phyloP scores from a whole-genome alignment of 2,113 vertebrate species.

The mouse (Mus musculus) region DNA sequence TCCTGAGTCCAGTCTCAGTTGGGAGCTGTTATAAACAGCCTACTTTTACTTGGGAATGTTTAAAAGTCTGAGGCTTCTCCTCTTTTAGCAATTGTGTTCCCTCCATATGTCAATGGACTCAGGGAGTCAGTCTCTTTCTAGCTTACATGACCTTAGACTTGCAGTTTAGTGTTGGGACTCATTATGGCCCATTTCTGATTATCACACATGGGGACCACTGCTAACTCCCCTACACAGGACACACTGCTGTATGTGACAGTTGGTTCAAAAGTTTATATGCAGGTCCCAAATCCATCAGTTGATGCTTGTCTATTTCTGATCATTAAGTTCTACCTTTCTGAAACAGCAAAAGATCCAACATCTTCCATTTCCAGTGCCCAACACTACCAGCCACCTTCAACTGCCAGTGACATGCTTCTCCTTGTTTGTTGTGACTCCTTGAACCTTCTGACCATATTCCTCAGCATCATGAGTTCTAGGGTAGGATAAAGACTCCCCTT shows the following conservation, averaged over 20 bases:
- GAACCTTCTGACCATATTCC: background rate
- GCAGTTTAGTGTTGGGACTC: too few species aligned
- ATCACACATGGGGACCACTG: background rate
- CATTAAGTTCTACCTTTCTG: background rate
- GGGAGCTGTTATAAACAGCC: too few species aligned
- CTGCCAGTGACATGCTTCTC: fast-evolving
- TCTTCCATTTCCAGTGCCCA: background rate
- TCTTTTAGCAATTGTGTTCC: too few species aligned
- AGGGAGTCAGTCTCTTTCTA: too few species aligned
- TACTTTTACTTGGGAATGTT: too few species aligned
- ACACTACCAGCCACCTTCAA: background rate
- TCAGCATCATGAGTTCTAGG: background rate
- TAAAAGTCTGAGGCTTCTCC: too few species aligned
- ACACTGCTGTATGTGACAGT: fast-evolving
- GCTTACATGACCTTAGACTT: too few species aligned
- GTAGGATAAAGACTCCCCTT: background rate
- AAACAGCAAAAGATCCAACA: background rate
- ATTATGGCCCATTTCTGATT: too few species aligned
- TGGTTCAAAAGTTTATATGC: too few species aligned
- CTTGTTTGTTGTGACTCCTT: background rate
- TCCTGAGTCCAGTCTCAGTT: too few species aligned
- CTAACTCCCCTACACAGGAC: fast-evolving
- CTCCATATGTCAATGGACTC: too few species aligned
- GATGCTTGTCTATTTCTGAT: background rate
- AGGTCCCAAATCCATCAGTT: background rate